Evolutionary conservation across 2,113 vertebrate genomes (phyloP), one percentile per base, ranked within the genome.

Genomic region (Nicator chloris): DNA sequence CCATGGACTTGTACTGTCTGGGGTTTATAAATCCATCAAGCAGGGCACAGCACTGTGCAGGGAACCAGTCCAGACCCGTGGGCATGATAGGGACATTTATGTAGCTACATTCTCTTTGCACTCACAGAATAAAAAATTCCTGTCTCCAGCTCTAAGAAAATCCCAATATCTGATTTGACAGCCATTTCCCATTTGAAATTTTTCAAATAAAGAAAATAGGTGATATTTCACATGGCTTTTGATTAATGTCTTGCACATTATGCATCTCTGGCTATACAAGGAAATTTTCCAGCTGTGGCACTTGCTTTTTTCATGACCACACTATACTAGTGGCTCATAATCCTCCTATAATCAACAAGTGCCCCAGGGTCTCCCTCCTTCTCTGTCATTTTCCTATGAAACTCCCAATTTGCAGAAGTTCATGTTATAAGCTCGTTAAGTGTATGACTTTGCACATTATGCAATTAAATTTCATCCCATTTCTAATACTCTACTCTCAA

Each of bases 401-500:
- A 88, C 64, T 96, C 92, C 91, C 95, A 95, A 75, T 93, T 94
- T 93, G 94, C 86, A 95, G 68, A 77, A 95, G 88, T 95, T 97
- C 94, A 44, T 56, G 82, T 77, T 92, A 75, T 18, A 88, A 94
- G 69, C 95, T 96, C 37, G 3, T 96, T 95, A 93, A 92, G 88
- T 71, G 76, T 64, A 81, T 86, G 95, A 92, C 95, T 96, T 97
- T 56, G 72, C 83, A 90, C 86, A 68, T 97, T 86, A 88, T 88
- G 92, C 95, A 97, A 97, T 97, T 96, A 96, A 96, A 91, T 95
- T 92, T 92, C 77, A 59, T 93, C 88, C 68, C 69, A 69, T 77
- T 88, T 81, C 94, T 94, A 93, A 94, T 92, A 78, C 86, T 83
- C 88, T 78, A n/a, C 68, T 88, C 80, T 94, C 91, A 93, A 97